A percentile compares a stretch with the other conserved stretches of the same genome.
Evolutionary conservation across 2,888 invertebrate genomes (phyloP).

Genomic region (Atethmia centrago): DNA sequence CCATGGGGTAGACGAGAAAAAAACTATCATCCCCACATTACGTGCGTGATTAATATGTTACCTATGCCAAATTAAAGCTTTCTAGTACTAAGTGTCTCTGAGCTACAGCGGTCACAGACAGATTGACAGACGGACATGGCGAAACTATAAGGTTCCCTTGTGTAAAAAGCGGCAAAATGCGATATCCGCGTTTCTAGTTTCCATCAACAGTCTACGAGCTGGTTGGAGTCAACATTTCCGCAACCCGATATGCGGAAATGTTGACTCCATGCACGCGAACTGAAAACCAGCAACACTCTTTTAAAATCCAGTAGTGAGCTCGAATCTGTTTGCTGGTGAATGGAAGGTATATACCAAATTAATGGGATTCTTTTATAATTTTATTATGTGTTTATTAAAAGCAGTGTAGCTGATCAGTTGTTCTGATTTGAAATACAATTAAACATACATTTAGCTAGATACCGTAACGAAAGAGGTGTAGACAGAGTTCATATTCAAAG

Average conservation of each 20-base stretch:
- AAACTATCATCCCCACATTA: too few relatives aligned
- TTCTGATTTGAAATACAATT: neutral
- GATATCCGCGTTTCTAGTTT: neutral
- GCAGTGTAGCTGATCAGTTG: neutral
- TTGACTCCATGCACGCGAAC: neutral
- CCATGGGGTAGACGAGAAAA: too few relatives aligned
- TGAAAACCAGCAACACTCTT: neutral
- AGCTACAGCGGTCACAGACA: too few relatives aligned
- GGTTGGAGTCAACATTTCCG: neutral
- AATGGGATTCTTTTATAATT: neutral
- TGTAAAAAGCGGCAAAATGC: neutral
- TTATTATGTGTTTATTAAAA: neutral
- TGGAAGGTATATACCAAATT: neutral
- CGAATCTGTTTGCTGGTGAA: neutral
- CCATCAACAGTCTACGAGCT: neutral
- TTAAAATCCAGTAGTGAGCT: neutral
- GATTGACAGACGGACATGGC: too few relatives aligned
- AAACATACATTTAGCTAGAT: neutral
- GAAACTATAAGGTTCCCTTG: too few relatives aligned
- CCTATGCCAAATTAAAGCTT: too few relatives aligned
- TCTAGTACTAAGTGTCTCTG: too few relatives aligned
- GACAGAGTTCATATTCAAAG: neutral
- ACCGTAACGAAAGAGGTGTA: neutral
- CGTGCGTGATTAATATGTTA: too few relatives aligned
- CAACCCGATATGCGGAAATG: neutral